Conservation (phyloP, 2,888 invertebrate genomes). For the Cosmia trapezina region DNA sequence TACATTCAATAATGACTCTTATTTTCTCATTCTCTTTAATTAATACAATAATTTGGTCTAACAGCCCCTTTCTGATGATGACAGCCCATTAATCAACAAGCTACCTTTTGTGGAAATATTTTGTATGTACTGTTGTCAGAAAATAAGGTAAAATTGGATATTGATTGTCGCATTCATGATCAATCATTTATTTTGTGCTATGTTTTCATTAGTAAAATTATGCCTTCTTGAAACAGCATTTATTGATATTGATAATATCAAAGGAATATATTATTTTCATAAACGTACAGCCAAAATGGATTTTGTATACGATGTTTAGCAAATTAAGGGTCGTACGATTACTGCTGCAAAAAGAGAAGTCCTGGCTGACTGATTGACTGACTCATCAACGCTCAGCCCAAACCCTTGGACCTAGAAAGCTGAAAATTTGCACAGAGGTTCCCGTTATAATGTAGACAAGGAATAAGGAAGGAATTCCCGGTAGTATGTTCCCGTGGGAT, state of each 20-base stretch:
- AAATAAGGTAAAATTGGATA: constrained; percentile 41
- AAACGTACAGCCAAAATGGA: neutral
- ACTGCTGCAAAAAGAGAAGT: too few relatives aligned
- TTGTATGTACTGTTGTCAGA: constrained; percentile 23
- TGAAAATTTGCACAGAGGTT: too few relatives aligned
- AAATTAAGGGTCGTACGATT: neutral
- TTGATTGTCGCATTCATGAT: constrained; percentile 29
- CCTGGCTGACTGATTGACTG: too few relatives aligned
- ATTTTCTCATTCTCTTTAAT: constrained; percentile 49
- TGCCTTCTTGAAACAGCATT: constrained; percentile 4
- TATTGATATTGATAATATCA: neutral
- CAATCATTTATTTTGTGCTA: constrained; percentile 31
- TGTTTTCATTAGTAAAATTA: constrained; percentile 11
- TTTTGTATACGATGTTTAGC: neutral
- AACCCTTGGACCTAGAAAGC: too few relatives aligned
- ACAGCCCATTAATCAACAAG: constrained; percentile 63
- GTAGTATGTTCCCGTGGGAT: too few relatives aligned
- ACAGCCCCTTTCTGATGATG: constrained; percentile 49
- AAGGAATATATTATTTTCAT: too few relatives aligned
- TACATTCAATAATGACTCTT: constrained; percentile 12
- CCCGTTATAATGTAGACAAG: too few relatives aligned
- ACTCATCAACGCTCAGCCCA: too few relatives aligned
- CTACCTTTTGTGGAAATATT: constrained; percentile 41
- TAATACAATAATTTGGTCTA: constrained; percentile 57
- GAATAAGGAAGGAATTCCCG: too few relatives aligned